phyloP scores from a whole-genome alignment of 2,797 vertebrate genomes.

The Pagetopsis macropterus region DNA sequence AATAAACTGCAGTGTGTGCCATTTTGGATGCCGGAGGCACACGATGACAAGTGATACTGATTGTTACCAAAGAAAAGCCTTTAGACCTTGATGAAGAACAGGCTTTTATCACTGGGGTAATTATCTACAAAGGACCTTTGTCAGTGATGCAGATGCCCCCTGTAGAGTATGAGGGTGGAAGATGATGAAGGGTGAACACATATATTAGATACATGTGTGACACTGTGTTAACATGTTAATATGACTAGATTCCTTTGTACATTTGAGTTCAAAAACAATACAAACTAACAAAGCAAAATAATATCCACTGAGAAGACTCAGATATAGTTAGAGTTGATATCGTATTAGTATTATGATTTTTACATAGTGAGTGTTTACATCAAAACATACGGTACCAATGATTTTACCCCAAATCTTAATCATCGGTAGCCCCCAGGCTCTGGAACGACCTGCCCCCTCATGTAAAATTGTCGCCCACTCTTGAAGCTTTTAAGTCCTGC shows the following conservation, averaged over 20 bases:
- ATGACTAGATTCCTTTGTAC: background rate
- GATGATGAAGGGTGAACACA: slow-evolving; percentile 7
- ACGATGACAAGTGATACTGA: background rate
- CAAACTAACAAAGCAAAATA: background rate
- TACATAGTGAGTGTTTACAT: background rate
- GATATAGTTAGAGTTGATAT: background rate
- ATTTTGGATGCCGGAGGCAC: background rate
- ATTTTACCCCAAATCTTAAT: background rate
- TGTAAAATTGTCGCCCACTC: too few species aligned
- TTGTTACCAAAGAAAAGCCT: background rate
- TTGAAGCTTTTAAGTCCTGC: too few species aligned
- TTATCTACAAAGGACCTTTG: slow-evolving; percentile 22
- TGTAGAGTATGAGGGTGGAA: background rate
- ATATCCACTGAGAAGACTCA: background rate
- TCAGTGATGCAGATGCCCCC: slow-evolving; percentile 2
- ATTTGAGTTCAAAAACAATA: background rate
- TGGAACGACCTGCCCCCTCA: too few species aligned
- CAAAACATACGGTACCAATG: background rate
- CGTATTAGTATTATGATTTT: background rate
- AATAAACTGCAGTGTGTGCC: background rate
- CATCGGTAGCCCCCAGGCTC: too few species aligned
- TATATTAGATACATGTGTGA: background rate
- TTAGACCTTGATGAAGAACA: background rate
- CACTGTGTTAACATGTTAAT: too few species aligned
- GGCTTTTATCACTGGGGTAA: slow-evolving; percentile 5